Evolutionary conservation across 2,113 vertebrate genomes (phyloP), one percentile per base, ranked within the genome.

Genomic region (Hiodon alosoides): DNA sequence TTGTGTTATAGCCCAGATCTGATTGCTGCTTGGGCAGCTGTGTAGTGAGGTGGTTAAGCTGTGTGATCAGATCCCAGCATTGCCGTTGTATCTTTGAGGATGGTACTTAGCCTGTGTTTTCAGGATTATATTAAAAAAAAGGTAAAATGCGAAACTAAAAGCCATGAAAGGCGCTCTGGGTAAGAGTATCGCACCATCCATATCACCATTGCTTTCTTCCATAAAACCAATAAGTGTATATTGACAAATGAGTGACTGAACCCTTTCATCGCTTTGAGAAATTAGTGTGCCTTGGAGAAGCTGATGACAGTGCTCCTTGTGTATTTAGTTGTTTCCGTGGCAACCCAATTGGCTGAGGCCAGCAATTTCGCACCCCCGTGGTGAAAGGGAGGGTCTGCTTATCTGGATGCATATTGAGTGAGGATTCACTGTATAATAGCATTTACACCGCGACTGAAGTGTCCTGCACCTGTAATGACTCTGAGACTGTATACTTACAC

Each of bases 311-410:
- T 47, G 77, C 83, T 86, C 74, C 58, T 66, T 83, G 84, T 90
- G 82, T 90, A 84, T 82, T 81, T 80, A 76, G 78, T 79, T 85
- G 90, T 92, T 90, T 86, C 88, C 84, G 89, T 92, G 87, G 89
- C 60, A 83, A 92, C 81, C 73, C 70, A 84, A 86, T 86, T 83
- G 85, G 82, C 82, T 85, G 83, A 77, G 88, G 85, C 83, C 84
- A 83, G 77, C 50, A 51, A 59, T 79, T 83, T 84, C 82, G 81
- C 87, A 73, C 71, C 83, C 80, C 76, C 58, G 79, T 81, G 80
- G 82, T 82, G 83, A 79, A 81, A 68, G 31, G 72, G 76, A 80
- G 84, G 83, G 78, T 77, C 78, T 81, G 81, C 84, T 84, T 85
- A 69, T 76, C 60, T 69, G 77, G 81, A 77, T 76, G 66, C 78